Evolutionary conservation across 53 echinoderm and acorn worm genomes (phyloP), one percentile per base, ranked within the genome.

Genomic region (Holothuria leucospilota): DNA sequence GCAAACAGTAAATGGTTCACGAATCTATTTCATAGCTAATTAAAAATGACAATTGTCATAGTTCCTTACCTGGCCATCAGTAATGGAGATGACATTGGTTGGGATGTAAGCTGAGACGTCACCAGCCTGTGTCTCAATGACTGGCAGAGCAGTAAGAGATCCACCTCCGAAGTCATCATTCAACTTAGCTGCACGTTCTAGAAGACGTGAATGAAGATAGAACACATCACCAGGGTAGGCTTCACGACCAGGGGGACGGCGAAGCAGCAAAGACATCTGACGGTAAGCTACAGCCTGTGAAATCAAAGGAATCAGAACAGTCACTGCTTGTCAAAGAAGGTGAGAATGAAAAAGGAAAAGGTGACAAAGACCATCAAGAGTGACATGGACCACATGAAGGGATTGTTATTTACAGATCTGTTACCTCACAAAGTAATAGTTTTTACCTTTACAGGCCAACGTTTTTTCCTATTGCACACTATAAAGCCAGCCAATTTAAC

Each of bases 171-270:
- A 99, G 94, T 95, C 94, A 34, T 95, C 89, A 69, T 95, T 99
- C 99, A 99, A 95, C 89, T 99, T 99, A 69, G 99, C 99, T 4
- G 99, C 99, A 92, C 99, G 94, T 80, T 99, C 99, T 39, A 99
- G 87, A 49, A 99, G 93, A 90, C 99, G 95, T 72, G 99, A 99
- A 89, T 99, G 99, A 82, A 99, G 99, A 89, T 99, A 99, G 95
- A 99, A 99, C 40, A 99, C 99, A 94, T 99, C 99, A 41, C 99
- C 99, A 27, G 99, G 99, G 95, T 99, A 99, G 92, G 99, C 99
- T 87, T 99, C 99, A 94, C 99, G 99, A 70, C 99, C 99, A 86
- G 99, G 99, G 68, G 99, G 99, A 93, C 99, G 95, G 85, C 99
- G 90, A 84, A 99, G 92, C 87, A 99, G 85, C 71, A 99, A 92